Percentiles rank a stretch among this genome's conserved stretches.
These are phyloP conservation scores for Dicrurus megarhynchus DNA, from an alignment of 2,113 vertebrate species.

Conservation along the genomic window DNA sequence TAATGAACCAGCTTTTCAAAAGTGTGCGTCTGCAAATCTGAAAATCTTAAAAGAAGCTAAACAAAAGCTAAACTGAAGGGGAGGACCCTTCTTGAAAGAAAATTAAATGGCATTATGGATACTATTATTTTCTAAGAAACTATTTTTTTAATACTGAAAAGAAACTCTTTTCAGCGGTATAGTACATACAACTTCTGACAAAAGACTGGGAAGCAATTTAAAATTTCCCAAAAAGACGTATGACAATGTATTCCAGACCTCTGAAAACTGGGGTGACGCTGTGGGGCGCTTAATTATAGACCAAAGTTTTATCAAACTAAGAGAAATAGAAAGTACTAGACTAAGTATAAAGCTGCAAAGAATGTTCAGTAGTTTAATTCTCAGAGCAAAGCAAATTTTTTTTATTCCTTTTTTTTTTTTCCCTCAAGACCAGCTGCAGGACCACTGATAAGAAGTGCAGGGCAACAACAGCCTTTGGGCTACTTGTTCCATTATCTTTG, in stretches of 20 bases:
- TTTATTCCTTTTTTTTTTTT: background rate
- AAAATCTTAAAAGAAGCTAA: background rate
- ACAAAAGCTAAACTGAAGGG: constrained; percentile 14
- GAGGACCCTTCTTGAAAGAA: background rate
- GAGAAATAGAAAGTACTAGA: background rate
- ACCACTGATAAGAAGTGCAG: constrained; percentile 22
- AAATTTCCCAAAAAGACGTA: background rate
- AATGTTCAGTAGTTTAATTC: background rate
- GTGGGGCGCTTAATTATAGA: background rate
- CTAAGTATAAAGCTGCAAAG: background rate
- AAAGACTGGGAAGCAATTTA: background rate
- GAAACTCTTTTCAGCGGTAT: background rate
- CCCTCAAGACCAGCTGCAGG: background rate
- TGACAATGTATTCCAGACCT: background rate
- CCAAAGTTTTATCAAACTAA: background rate
- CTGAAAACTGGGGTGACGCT: background rate
- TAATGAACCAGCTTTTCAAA: background rate
- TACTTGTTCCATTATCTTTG: background rate
- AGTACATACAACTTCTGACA: background rate
- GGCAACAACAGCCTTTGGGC: constrained; percentile 8
- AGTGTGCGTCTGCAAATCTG: background rate
- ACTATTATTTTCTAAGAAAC: constrained; percentile 24
- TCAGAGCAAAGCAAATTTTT: background rate
- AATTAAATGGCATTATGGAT: background rate
- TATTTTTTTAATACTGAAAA: background rate